These are phyloP conservation scores for Mercenaria mercenaria DNA, from an alignment of 1,140 invertebrate genomes.

Conservation along the genomic window DNA sequence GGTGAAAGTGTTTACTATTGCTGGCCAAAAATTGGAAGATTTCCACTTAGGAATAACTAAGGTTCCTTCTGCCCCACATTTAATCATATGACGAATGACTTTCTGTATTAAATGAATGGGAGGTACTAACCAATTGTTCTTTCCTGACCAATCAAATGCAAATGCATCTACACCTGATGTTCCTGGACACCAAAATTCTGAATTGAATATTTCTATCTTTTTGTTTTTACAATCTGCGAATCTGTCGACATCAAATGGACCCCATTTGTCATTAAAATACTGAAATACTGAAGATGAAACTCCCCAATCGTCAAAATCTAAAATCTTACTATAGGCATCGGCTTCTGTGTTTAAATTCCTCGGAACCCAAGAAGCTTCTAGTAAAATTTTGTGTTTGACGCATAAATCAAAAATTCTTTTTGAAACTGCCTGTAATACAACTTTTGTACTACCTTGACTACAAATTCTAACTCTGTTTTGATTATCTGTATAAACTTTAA, in stretches of 20 bases:
- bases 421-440: not conserved
- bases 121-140: slow-evolving; percentile 31
- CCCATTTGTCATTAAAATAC: slow-evolving; percentile 18
- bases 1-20: too few relatives aligned
- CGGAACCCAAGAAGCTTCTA: slow-evolving; percentile 11
- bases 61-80: not conserved
- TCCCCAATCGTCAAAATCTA: slow-evolving; percentile 22
- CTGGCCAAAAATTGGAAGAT: too few relatives aligned
- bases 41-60: slow-evolving; percentile 32
- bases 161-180: slow-evolving; percentile 21
- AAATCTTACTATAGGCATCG: not conserved
- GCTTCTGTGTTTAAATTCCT: not conserved
- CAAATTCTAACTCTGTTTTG: not conserved
- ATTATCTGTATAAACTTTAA: slow-evolving; percentile 11
- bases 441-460: slow-evolving; percentile 2
- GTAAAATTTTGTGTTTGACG: not conserved
- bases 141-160: not conserved
- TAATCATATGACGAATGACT: not conserved
- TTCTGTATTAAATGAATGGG: slow-evolving; percentile 20
- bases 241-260: slow-evolving; percentile 17
- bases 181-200: slow-evolving; percentile 37
- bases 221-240: slow-evolving; percentile 37
- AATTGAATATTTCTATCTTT: slow-evolving; percentile 42
- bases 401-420: not conserved
- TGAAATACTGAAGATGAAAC: not conserved